Base-by-base conservation (phyloP, 92 coral and sea anemone genomes). In the Porites evermanni region DNA sequence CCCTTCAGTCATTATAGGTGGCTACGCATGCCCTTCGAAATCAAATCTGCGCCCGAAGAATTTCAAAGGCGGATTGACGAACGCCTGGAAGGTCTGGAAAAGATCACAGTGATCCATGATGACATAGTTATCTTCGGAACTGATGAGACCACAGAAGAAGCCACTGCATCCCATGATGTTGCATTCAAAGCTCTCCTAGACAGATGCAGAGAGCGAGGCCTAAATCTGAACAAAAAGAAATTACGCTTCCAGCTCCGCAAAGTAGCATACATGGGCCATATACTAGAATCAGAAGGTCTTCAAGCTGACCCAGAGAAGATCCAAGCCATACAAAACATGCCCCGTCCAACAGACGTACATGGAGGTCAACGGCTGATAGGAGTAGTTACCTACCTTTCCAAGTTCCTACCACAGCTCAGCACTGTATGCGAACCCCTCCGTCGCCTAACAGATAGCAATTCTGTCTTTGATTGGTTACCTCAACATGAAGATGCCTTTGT, bases 211-310 rank as follows among this genome's bases (percentile, higher is more conserved):
- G 89, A 78, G 38, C 87, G 89, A 13, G 82, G 73, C 26, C 75
- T 92, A n/a, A 89, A 83, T 80, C 84, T 91, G 70, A 91, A 82
- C 78, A 75, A 82, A 65, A 68, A 77, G 86, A 90, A 86, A 83
- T 29, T 29, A 29, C 32, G 32, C 32, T 29, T 29, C 32, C 32
- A 29, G 32, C 4, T 29, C 32, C 2, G 52, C 78, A 53, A 60
- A 70, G 38, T 81, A 54, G 77, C 63, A 72, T 72, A 60, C 82
- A 74, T 58, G 64, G 87, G 87, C 66, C 90, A 90, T 70, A 77
- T 91, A 70, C 72, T 88, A 26, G 78, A 81, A 20, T 56, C 88
- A 64, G 78, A 91, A 29, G 89, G 91, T 18, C 78, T 73, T 60
- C 81, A 78, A 74, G 79, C 91, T 44, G 90, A 81, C 67, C 91